Conservation (phyloP, 2,113 vertebrate species). For the Amazona vittata region DNA sequence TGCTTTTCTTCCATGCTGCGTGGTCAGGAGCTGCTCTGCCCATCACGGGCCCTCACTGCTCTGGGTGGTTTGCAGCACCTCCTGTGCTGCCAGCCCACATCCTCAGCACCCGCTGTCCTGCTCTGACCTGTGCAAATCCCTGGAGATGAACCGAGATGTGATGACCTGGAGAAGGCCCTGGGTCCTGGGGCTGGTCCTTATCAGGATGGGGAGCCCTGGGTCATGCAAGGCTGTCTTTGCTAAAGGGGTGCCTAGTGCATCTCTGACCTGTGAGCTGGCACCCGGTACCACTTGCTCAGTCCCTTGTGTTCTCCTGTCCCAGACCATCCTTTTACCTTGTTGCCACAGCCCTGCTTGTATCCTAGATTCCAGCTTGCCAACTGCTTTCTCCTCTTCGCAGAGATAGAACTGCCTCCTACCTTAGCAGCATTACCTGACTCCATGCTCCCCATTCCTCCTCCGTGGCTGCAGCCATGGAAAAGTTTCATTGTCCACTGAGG, state of each 20-base stretch:
- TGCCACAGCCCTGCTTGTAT: neutral
- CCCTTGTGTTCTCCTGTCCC: neutral
- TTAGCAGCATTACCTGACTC: neutral
- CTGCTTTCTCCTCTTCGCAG: neutral
- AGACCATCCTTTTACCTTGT: neutral
- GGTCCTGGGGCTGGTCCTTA: neutral
- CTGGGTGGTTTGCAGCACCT: neutral
- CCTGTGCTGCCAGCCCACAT: fast-evolving
- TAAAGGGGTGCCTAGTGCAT: neutral
- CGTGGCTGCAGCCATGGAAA: neutral
- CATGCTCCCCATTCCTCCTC: neutral
- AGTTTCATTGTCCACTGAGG: fast-evolving
- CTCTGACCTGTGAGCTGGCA: neutral
- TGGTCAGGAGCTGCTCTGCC: neutral
- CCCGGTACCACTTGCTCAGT: neutral
- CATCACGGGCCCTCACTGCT: fast-evolving
- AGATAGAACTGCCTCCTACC: neutral
- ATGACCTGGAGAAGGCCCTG: neutral
- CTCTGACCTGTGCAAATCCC: neutral
- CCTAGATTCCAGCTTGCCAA: neutral
- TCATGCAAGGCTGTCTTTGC: neutral
- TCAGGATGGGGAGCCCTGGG: fast-evolving
- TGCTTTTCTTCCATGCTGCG: neutral
- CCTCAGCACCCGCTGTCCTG: fast-evolving
- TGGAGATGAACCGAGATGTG: neutral